These are phyloP conservation scores for Cnemophilus loriae DNA, from an alignment of 2,113 vertebrate species.

Conservation along the genomic window DNA sequence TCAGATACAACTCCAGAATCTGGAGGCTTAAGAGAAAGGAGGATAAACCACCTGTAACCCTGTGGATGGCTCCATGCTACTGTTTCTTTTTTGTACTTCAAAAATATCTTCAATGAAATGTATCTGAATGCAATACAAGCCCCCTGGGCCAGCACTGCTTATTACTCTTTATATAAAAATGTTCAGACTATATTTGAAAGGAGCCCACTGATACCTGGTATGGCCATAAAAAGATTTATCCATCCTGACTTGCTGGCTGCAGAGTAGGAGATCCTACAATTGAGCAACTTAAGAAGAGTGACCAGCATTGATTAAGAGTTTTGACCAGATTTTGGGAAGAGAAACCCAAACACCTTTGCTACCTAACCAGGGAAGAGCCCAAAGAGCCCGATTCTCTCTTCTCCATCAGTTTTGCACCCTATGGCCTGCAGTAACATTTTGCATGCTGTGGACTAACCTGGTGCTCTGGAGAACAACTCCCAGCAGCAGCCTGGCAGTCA, in stretches of 20 bases:
- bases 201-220: not conserved
- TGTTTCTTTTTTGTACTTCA: not conserved
- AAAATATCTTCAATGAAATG: not conserved
- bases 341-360: not conserved
- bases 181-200: not conserved
- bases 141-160: not conserved
- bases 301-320: not conserved
- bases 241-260: not conserved
- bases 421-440: accelerated
- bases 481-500: not conserved
- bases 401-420: not conserved
- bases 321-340: not conserved
- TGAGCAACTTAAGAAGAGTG: not conserved
- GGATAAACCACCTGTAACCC: not conserved
- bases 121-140: not conserved
- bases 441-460: not conserved
- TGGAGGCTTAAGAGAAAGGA: not conserved
- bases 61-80: not conserved
- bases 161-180: not conserved
- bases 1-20: not conserved
- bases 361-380: not conserved
- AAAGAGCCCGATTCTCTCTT: not conserved
- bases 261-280: not conserved
- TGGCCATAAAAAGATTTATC: not conserved
- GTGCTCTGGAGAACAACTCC: not conserved